Evolutionary conservation across 2,888 invertebrate genomes (phyloP), one percentile per base, ranked within the genome.

Genomic region (Lycocerus yunnanus): DNA sequence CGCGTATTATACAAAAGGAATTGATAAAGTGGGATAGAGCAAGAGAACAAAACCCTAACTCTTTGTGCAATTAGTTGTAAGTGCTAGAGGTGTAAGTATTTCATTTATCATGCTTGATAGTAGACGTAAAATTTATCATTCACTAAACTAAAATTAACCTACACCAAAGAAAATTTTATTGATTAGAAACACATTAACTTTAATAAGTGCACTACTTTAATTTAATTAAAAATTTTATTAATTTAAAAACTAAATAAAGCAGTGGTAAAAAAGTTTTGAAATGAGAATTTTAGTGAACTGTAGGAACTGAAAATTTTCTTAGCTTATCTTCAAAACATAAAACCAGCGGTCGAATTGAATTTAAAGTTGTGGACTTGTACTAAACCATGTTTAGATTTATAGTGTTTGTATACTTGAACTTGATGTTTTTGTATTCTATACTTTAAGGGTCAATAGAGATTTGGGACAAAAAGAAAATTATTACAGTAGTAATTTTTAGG

Each of bases 31-130:
- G 68, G 68, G 58, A 68, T 68, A 58, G 59, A 63, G 61, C 20
- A 63, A 18, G 61, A 63, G 61, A 63, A 63, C 61, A 63, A 63
- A 63, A 63, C 61, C 61, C 61, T 63, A 58, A 66, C 69, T 69
- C 73, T 66, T 66, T 59, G 63, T 69, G 69, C 73, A 69, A 73
- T 73, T 73, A 59, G 69, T 73, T 73, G 68, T 73, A 73, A 73
- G 69, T 73, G 69, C 66, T 69, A 59, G 66, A 69, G 66, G 65
- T 69, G 63, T 67, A 59, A 58, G 58, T 20, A 58, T 18, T 66
- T 66, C 71, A 71, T 71, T 71, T 71, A 65, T 71, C 71, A 71
- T 71, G 58, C 71, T 16, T 71, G 66, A 71, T 71, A 58, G 71
- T 66, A 66, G 66, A 59, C 58, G 15, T 65, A 58, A 63, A 58